phyloP scores from a whole-genome alignment of 2,797 vertebrate species.

The Crenichthys baileyi region DNA sequence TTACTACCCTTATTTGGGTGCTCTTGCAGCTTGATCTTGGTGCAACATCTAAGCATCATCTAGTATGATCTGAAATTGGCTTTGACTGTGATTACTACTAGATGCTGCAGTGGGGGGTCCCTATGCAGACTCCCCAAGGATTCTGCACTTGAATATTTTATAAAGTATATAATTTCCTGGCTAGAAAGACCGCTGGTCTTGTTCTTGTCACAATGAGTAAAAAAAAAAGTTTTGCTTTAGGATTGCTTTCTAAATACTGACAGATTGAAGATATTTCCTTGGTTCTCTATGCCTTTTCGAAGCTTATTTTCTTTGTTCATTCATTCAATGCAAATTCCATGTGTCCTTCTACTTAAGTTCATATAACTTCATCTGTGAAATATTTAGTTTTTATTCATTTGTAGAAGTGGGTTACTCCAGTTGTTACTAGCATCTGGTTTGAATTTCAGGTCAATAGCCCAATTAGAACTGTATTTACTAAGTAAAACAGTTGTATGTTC shows the following conservation, averaged over 20 bases:
- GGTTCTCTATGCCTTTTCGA: background rate
- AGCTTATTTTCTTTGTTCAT: background rate
- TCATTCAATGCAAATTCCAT: background rate
- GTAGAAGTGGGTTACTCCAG: background rate
- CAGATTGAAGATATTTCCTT: background rate
- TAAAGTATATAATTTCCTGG: background rate
- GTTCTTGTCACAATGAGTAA: background rate
- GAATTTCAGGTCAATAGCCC: background rate
- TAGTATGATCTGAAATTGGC: background rate
- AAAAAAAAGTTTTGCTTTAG: background rate
- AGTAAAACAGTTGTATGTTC: constrained; percentile 19
- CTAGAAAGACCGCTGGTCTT: background rate
- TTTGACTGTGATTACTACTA: background rate
- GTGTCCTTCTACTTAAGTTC: background rate
- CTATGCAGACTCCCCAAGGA: background rate
- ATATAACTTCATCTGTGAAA: background rate
- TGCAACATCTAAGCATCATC: background rate
- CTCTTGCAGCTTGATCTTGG: background rate
- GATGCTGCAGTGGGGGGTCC: background rate
- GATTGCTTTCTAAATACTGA: background rate
- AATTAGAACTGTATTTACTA: background rate
- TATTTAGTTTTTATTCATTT: background rate
- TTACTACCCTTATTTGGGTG: background rate
- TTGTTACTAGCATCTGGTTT: background rate
- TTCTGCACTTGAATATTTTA: background rate